Evolutionary conservation across 2,113 vertebrate species (phyloP).

Genomic region (Girardinichthys multiradiatus): DNA sequence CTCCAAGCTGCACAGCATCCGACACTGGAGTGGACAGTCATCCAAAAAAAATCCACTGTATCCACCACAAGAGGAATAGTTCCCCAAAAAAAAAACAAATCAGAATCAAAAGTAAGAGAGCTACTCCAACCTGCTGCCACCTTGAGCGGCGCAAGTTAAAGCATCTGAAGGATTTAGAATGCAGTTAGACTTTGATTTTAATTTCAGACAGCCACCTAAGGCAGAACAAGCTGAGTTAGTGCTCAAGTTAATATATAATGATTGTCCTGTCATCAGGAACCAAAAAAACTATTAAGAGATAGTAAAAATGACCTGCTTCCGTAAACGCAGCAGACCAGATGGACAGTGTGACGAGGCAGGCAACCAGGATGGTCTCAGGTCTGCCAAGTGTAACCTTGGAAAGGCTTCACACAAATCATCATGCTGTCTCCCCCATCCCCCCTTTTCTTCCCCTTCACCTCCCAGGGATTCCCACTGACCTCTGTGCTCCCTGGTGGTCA

Average conservation of each 20-base stretch:
- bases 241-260: slow-evolving; percentile 69
- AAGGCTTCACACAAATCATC: slow-evolving; percentile 58
- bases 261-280: slow-evolving; percentile 58
- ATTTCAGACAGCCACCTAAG: slow-evolving; percentile 63
- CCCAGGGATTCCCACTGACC: slow-evolving; percentile 63
- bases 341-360: slow-evolving; percentile 37
- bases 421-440: background rate
- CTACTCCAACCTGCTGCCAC: too few species aligned
- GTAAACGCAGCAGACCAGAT: slow-evolving; percentile 33
- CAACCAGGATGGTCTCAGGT: slow-evolving; percentile 19
- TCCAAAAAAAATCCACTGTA: too few species aligned
- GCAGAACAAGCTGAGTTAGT: slow-evolving; percentile 37
- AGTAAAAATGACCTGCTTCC: slow-evolving; percentile 47
- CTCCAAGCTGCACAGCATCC: too few species aligned
- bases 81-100: too few species aligned
- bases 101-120: too few species aligned
- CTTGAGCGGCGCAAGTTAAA: too few species aligned
- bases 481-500: slow-evolving; percentile 47
- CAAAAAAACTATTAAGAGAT: slow-evolving; percentile 67
- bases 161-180: slow-evolving; percentile 6
- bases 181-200: slow-evolving; percentile 49
- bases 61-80: too few species aligned
- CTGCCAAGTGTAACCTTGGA: slow-evolving; percentile 62
- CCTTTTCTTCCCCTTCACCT: background rate
- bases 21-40: too few species aligned